phyloP scores from a whole-genome alignment of 30 jellyfish, hydroid and myxozoan genomes.

The Cassiopea xamachana region DNA sequence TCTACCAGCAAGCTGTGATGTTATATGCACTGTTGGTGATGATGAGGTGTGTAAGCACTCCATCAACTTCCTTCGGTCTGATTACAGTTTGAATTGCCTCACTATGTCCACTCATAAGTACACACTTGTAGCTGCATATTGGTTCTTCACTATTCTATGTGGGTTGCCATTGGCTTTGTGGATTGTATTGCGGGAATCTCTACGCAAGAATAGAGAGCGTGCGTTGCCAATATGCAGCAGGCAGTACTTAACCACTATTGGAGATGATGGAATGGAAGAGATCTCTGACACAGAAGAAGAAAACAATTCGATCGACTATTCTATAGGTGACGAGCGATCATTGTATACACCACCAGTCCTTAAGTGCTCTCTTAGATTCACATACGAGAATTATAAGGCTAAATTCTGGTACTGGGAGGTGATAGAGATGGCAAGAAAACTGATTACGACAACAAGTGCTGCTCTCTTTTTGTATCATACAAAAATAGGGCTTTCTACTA shows the following conservation, averaged over 20 bases:
- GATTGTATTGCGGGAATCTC: not conserved
- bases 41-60: conserved; percentile 7
- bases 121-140: conserved; percentile 17
- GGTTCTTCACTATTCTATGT: conserved; percentile 1
- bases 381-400: conserved; percentile 39
- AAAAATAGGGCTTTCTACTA: conserved; percentile 17
- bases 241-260: no score
- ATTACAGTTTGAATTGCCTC: conserved; percentile 39
- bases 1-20: conserved; percentile 47
- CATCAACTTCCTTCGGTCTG: conserved; percentile 35
- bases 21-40: conserved; percentile 5
- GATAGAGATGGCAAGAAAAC: conserved; percentile 54
- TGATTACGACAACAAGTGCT: conserved; percentile 42
- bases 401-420: conserved; percentile 61
- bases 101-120: not conserved
- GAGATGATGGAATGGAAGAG: no score
- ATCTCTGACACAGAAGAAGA: no score
- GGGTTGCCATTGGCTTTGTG: conserved; percentile 40
- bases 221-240: no score
- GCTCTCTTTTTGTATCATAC: conserved; percentile 28
- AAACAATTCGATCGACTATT: not conserved
- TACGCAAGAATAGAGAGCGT: not conserved
- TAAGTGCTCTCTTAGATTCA: conserved; percentile 17
- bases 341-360: not conserved
- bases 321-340: not conserved